A percentile compares a stretch with the other conserved stretches of the same genome.
Evolutionary conservation across 2,888 invertebrate species (phyloP).

Genomic region (Aromia moschata): DNA sequence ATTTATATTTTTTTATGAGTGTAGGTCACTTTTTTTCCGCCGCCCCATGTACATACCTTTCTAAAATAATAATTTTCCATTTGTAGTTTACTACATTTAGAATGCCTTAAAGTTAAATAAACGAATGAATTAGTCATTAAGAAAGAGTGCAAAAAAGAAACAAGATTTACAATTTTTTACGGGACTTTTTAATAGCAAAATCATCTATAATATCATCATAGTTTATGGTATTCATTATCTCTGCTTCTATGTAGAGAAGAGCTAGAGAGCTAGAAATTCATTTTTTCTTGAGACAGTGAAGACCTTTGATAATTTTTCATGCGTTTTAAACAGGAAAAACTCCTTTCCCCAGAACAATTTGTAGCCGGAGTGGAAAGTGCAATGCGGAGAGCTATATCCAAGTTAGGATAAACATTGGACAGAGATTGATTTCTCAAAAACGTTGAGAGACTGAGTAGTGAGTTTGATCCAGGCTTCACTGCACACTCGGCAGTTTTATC

Average conservation of each 20-base stretch:
- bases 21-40: too few species aligned
- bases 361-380: slow-evolving; percentile 33
- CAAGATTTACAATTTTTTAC: not conserved
- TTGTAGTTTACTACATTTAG: too few species aligned
- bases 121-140: slow-evolving; percentile 1
- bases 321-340: slow-evolving; percentile 29
- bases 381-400: slow-evolving; percentile 36
- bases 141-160: not conserved
- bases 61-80: too few species aligned
- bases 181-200: not conserved
- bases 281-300: slow-evolving; percentile 28
- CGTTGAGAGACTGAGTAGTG: slow-evolving; percentile 21
- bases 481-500: slow-evolving; percentile 3
- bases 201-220: slow-evolving; percentile 22
- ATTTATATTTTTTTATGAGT: too few species aligned
- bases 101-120: not conserved
- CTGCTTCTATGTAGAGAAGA: slow-evolving; percentile 27
- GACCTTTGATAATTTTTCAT: slow-evolving; percentile 26
- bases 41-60: too few species aligned
- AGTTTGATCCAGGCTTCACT: not conserved
- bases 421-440: slow-evolving; percentile 44
- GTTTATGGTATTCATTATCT: slow-evolving; percentile 26
- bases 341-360: slow-evolving; percentile 36
- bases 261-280: slow-evolving; percentile 23
- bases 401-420: slow-evolving; percentile 44